A percentile compares a stretch with the other conserved stretches of the same genome.
Conservation (phyloP, 2,113 vertebrate species). For the Channa argus region DNA sequence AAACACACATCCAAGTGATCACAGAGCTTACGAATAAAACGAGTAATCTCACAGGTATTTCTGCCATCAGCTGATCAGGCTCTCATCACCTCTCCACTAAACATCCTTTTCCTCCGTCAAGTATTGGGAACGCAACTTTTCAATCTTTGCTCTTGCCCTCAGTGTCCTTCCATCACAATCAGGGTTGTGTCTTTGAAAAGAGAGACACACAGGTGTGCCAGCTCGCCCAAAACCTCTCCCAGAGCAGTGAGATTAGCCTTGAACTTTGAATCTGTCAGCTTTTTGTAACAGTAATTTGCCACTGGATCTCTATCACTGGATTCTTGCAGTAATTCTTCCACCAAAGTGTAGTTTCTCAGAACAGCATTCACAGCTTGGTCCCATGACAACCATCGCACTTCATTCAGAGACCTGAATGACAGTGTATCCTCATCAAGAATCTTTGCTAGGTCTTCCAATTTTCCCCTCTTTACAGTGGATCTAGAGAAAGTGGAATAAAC, state of each 20-base stretch:
- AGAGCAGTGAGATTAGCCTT: slow-evolving; percentile 26
- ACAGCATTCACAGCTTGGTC: no score
- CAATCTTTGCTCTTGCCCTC: slow-evolving; percentile 22
- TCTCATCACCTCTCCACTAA: slow-evolving; percentile 21
- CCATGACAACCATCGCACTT: no score
- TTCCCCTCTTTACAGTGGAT: neutral
- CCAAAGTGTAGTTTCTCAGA: no score
- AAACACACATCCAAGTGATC: slow-evolving; percentile 22
- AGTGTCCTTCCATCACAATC: slow-evolving; percentile 39
- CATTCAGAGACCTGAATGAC: no score
- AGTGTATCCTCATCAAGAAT: no score
- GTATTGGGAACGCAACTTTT: slow-evolving; percentile 27
- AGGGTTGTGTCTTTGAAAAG: slow-evolving; percentile 38
- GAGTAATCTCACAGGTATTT: slow-evolving; percentile 28
- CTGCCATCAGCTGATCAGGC: slow-evolving; percentile 25
- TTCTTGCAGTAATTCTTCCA: no score
- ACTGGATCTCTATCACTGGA: no score
- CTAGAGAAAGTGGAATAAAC: slow-evolving; percentile 38
- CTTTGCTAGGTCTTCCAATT: no score
- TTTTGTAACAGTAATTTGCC: no score
- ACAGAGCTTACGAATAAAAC: slow-evolving; percentile 17
- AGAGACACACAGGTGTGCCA: slow-evolving; percentile 29
- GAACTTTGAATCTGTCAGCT: no score
- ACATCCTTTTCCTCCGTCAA: slow-evolving; percentile 17
- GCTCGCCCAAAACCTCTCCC: slow-evolving; percentile 40